Conservation (phyloP, 2,888 invertebrate genomes). For the Maniola hyperantus region DNA sequence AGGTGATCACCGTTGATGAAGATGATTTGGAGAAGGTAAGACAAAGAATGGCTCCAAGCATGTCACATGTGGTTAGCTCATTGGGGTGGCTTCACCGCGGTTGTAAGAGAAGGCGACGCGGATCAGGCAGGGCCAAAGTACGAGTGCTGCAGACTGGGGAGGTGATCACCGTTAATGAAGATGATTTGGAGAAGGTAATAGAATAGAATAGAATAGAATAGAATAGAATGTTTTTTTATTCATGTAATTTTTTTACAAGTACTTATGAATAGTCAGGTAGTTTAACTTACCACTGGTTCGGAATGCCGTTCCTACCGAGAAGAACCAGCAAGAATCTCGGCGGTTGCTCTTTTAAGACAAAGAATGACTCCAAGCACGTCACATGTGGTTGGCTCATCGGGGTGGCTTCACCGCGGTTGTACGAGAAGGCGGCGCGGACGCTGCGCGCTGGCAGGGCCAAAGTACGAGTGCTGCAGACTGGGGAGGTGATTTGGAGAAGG, state of each 20-base stretch:
- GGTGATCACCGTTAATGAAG: constrained; percentile 94
- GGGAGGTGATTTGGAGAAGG: constrained; percentile 96
- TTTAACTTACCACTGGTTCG: too few species aligned
- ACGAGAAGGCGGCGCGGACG: constrained; percentile 88
- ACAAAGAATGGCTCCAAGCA: constrained; percentile 86
- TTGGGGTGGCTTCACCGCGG: constrained; percentile 94
- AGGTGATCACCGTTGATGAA: constrained; percentile 94
- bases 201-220: too few species aligned
- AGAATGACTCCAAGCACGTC: constrained; percentile 87
- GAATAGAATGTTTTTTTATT: too few species aligned
- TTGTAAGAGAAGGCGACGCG: constrained; percentile 88
- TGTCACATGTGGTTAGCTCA: constrained; percentile 96
- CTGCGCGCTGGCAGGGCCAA: too few species aligned
- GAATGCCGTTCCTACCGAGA: too few species aligned
- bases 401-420: constrained; percentile 89
- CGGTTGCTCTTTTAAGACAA: too few species aligned
- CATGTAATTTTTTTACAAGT: too few species aligned
- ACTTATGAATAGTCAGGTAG: too few species aligned
- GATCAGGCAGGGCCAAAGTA: constrained; percentile 87
- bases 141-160: constrained; percentile 91
- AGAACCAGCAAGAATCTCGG: too few species aligned
- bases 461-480: constrained; percentile 90
- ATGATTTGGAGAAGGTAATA: constrained; percentile 98
- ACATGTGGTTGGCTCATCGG: constrained; percentile 80
- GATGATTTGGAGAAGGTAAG: constrained; percentile 96